These are phyloP conservation scores for Prietella phreatophila DNA, from an alignment of 2,113 vertebrate genomes.

Conservation along the genomic window DNA sequence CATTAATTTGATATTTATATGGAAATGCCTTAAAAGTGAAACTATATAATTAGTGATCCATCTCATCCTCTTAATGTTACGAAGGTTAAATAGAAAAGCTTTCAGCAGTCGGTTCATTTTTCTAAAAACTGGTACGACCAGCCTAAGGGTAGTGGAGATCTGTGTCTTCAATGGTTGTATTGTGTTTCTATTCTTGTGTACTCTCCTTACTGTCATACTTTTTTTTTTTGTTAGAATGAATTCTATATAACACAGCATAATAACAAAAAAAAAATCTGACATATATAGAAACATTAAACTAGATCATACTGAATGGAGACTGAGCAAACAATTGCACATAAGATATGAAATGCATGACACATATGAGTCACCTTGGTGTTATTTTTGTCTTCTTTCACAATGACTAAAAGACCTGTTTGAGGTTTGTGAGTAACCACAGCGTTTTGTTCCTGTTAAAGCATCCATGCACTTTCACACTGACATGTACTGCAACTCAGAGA, in stretches of 20 bases:
- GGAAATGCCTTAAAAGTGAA: neutral
- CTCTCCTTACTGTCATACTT: neutral
- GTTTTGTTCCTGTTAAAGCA: conserved; percentile 2
- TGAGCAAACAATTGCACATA: neutral
- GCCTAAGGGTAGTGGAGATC: neutral
- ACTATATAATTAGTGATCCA: neutral
- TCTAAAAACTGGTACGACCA: neutral
- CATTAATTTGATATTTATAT: neutral
- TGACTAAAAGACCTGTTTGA: conserved; percentile 35
- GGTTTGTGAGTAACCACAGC: conserved; percentile 27
- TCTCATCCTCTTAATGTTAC: neutral
- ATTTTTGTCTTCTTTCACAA: conserved; percentile 33
- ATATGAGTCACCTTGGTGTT: conserved; percentile 22
- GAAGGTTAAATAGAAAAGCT: conserved; percentile 1
- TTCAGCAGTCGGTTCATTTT: conserved; percentile 5
- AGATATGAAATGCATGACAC: neutral
- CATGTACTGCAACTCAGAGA: neutral
- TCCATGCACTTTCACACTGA: conserved; percentile 16
- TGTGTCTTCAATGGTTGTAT: neutral
- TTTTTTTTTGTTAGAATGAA: neutral
- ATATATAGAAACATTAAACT: neutral
- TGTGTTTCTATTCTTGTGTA: neutral
- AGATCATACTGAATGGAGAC: neutral
- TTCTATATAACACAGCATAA: neutral
- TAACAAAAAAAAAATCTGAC: neutral